A percentile compares a stretch with the other conserved stretches of the same genome.
phyloP scores from a whole-genome alignment of 2,888 invertebrate species.

The Plebejus argus region DNA sequence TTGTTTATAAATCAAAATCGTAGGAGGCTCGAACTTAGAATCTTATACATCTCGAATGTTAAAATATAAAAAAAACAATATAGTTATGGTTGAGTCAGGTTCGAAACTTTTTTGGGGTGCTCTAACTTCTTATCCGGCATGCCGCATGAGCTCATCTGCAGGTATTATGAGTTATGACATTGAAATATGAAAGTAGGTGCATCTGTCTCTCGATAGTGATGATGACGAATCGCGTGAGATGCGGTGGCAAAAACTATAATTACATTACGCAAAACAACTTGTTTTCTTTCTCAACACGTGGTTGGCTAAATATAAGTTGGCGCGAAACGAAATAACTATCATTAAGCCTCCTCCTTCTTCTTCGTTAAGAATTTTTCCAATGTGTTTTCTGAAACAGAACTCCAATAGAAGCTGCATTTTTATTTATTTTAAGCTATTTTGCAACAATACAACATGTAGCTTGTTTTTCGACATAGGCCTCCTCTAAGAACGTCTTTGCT shows the following conservation, averaged over 20 bases:
- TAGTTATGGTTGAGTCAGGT: not conserved
- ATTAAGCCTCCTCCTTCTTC: not conserved
- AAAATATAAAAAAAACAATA: not conserved
- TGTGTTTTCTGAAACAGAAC: not conserved
- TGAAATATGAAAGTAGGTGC: slow-evolving; percentile 8
- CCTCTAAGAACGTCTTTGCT: no score
- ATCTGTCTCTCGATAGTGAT: not conserved
- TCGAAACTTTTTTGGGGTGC: not conserved
- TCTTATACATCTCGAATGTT: not conserved
- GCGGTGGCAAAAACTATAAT: slow-evolving; percentile 4
- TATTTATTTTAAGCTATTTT: no score
- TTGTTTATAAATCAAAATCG: not conserved
- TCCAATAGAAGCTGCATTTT: no score
- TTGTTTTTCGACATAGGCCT: no score
- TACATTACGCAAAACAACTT: slow-evolving; percentile 13
- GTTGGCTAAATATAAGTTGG: slow-evolving; percentile 10
- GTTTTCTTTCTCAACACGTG: slow-evolving; percentile 26
- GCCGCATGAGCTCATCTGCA: not conserved
- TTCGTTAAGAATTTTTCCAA: not conserved
- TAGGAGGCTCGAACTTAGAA: not conserved
- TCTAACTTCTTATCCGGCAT: not conserved
- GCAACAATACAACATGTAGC: no score
- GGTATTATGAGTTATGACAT: not conserved
- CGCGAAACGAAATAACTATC: slow-evolving; percentile 9
- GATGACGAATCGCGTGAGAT: not conserved